These are phyloP conservation scores for Sphaerophoria rueppellii DNA, from an alignment of 2,888 invertebrate genomes.

Conservation along the genomic window DNA sequence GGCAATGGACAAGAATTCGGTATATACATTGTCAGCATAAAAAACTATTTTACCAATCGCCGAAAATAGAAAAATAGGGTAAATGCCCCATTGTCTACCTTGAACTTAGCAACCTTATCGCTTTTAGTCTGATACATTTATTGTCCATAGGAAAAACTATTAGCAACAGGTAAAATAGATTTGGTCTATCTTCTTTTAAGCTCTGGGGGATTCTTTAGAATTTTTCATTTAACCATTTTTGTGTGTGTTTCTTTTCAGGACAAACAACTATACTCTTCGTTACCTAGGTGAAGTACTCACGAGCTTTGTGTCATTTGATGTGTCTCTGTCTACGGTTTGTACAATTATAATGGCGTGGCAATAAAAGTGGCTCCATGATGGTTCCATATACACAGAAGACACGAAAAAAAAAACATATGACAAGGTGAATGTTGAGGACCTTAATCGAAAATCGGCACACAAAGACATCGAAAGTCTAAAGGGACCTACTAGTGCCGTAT, in stretches of 20 bases:
- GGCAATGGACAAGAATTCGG: too few species aligned
- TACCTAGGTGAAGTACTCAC: slow-evolving; percentile 4
- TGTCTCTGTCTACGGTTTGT: slow-evolving; percentile 30
- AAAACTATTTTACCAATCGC: neutral
- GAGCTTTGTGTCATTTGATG: slow-evolving; percentile 37
- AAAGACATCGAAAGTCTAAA: neutral
- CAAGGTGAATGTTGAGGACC: neutral
- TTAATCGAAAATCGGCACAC: slow-evolving; percentile 17
- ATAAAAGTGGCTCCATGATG: slow-evolving; percentile 55
- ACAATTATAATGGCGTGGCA: slow-evolving; percentile 55
- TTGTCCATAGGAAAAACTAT: slow-evolving; percentile 46
- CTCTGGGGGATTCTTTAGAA: slow-evolving; percentile 31
- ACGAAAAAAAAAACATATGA: neutral
- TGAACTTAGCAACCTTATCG: neutral
- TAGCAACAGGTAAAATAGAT: slow-evolving; percentile 71
- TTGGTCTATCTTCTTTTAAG: slow-evolving; percentile 44
- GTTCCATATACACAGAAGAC: slow-evolving; percentile 24
- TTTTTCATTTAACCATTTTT: slow-evolving; percentile 19
- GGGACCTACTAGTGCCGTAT: slow-evolving; percentile 14
- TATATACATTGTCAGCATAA: too few species aligned
- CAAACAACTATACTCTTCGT: slow-evolving; percentile 15
- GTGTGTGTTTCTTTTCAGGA: slow-evolving; percentile 31
- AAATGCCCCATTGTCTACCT: neutral
- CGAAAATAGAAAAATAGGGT: slow-evolving; percentile 5
- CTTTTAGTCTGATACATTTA: neutral